A percentile compares a stretch with the other conserved stretches of the same genome.
Evolutionary conservation across 2,888 invertebrate species (phyloP).

Genomic region (Linhomoeus sp.): DNA sequence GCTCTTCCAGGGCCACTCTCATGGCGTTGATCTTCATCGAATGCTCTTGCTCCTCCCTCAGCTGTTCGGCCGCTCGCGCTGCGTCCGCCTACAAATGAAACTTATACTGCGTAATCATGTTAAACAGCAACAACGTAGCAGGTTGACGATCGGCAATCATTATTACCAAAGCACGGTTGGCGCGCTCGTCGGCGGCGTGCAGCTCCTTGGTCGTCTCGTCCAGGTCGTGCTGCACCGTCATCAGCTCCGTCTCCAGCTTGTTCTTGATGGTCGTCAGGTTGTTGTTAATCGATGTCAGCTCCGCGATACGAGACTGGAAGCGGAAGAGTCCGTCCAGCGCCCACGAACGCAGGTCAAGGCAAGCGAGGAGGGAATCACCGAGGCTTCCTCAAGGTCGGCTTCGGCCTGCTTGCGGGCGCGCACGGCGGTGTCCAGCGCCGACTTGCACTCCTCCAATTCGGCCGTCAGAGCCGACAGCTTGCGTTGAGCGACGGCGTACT

Average conservation of each 20-base stretch:
- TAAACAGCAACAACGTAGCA: no score
- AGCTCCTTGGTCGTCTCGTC: slow-evolving; percentile 93
- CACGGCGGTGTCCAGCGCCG: slow-evolving; percentile 48
- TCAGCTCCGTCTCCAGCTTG: slow-evolving; percentile 29
- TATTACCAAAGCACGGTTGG: slow-evolving; percentile 60
- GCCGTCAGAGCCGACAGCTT: slow-evolving; percentile 21
- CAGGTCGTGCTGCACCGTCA: slow-evolving; percentile 75
- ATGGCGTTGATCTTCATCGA: slow-evolving; percentile 89
- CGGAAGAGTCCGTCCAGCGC: no score
- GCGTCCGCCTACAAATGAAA: slow-evolving; percentile 40
- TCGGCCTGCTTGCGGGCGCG: slow-evolving; percentile 77
- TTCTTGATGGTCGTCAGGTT: slow-evolving; percentile 79
- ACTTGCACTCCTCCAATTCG: slow-evolving; percentile 55
- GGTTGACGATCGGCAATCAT: no score
- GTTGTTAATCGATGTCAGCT: slow-evolving; percentile 55
- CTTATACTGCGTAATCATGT: no score
- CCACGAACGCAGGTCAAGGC: no score
- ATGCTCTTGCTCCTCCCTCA: slow-evolving; percentile 88
- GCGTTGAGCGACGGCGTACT: slow-evolving; percentile 25
- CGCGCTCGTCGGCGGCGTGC: slow-evolving; percentile 59
- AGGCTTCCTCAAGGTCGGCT: slow-evolving; percentile 9
- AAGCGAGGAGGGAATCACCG: no score
- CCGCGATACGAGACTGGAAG: slow-evolving; percentile 10
- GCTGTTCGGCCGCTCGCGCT: slow-evolving; percentile 74
- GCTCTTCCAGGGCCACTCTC: slow-evolving; percentile 89